phyloP scores from a whole-genome alignment of 2,113 vertebrate species.

The Vombatus ursinus region DNA sequence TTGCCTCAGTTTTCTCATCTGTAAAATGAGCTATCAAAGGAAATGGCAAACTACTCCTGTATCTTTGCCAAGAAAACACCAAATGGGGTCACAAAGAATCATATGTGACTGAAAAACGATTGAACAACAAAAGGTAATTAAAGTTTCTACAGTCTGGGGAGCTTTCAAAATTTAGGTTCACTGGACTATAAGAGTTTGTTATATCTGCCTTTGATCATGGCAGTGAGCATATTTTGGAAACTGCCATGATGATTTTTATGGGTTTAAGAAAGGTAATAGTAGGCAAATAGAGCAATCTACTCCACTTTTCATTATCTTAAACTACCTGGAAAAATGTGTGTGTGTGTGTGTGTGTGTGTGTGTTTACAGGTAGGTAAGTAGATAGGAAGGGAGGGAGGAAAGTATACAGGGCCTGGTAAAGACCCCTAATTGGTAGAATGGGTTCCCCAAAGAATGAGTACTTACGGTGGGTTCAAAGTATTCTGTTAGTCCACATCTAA shows the following conservation, averaged over 20 bases:
- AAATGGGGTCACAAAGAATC: not conserved
- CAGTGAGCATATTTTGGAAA: not conserved
- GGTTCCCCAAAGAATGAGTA: no score
- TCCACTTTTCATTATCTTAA: not conserved
- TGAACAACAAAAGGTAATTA: not conserved
- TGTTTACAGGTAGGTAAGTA: not conserved
- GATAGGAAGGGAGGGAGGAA: not conserved
- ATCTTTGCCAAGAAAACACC: not conserved
- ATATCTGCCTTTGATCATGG: not conserved
- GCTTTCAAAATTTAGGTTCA: not conserved
- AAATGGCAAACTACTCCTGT: not conserved
- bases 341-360: not conserved
- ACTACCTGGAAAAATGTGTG: not conserved
- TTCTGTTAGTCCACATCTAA: not conserved
- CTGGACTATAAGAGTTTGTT: not conserved
- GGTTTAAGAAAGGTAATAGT: not conserved
- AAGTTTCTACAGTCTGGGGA: not conserved
- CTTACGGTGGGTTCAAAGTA: not conserved
- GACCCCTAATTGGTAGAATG: no score
- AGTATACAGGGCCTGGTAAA: not conserved
- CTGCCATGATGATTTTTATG: not conserved
- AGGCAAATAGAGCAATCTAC: not conserved
- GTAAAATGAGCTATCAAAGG: not conserved
- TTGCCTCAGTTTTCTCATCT: not conserved
- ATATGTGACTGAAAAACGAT: not conserved